phyloP scores from a whole-genome alignment of 1,140 invertebrate genomes.

The Drosophila varians region DNA sequence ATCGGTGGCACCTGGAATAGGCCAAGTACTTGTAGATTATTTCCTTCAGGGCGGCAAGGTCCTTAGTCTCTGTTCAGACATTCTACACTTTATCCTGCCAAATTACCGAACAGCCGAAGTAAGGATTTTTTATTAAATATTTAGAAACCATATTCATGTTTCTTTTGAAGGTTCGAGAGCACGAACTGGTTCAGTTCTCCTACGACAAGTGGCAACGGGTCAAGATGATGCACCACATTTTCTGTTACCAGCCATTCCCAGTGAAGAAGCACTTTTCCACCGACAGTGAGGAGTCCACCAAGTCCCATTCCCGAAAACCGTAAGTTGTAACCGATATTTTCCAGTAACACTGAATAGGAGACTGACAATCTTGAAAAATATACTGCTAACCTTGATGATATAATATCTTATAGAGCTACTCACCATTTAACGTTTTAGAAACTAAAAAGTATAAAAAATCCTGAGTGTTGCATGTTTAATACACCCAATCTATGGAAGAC shows the following conservation, averaged over 20 bases:
- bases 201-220: conserved; percentile 93
- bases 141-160: background rate
- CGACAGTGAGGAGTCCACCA: conserved; percentile 85
- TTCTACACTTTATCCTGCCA: conserved; percentile 90
- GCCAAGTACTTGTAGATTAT: conserved; percentile 88
- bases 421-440: background rate
- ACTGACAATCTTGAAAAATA: conserved; percentile 6
- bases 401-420: background rate
- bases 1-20: conserved; percentile 87
- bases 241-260: conserved; percentile 93
- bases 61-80: conserved; percentile 93
- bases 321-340: conserved; percentile 66
- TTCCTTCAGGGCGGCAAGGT: conserved; percentile 90
- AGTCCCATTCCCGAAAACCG: conserved; percentile 84
- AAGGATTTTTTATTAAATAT: conserved; percentile 15
- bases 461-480: conserved; percentile 25
- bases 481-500: conserved; percentile 1
- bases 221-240: conserved; percentile 93
- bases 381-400: conserved; percentile 13
- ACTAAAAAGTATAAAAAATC: conserved; percentile 10
- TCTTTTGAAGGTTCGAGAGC: conserved; percentile 90
- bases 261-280: conserved; percentile 91
- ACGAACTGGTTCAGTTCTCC: conserved; percentile 91
- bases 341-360: conserved; percentile 10
- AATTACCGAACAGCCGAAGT: conserved; percentile 92